phyloP scores from a whole-genome alignment of 1,140 invertebrate species.

The Formica selysi region DNA sequence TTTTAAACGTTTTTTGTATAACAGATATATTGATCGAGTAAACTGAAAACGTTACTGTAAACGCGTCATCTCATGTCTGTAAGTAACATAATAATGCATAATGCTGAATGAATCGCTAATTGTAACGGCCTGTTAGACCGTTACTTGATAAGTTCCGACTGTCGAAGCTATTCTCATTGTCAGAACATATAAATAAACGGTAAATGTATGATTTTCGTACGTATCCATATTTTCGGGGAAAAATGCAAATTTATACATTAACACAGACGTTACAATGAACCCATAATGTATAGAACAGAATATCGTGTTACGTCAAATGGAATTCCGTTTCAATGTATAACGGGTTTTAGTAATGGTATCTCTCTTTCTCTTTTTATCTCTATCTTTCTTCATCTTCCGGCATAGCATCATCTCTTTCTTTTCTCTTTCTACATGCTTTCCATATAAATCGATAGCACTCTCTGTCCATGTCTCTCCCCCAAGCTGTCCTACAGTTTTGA shows the following conservation, averaged over 20 bases:
- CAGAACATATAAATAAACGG: background rate
- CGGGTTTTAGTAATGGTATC: slow-evolving; percentile 50
- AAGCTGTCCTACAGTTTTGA: slow-evolving; percentile 45
- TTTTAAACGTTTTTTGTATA: background rate
- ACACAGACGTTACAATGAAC: slow-evolving; percentile 49
- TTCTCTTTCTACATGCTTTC: slow-evolving; percentile 29
- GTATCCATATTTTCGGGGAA: background rate
- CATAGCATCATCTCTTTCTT: slow-evolving; percentile 35
- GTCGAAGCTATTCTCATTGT: background rate
- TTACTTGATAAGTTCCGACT: slow-evolving; percentile 14
- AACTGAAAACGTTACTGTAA: slow-evolving; percentile 65
- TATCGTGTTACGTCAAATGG: slow-evolving; percentile 59
- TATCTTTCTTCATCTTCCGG: slow-evolving; percentile 20
- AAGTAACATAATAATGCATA: background rate
- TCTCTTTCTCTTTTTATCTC: slow-evolving; percentile 3
- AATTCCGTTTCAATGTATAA: slow-evolving; percentile 71
- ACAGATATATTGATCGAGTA: slow-evolving; percentile 42
- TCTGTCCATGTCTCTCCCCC: slow-evolving; percentile 56
- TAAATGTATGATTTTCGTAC: background rate
- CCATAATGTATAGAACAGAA: slow-evolving; percentile 12
- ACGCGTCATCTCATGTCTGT: slow-evolving; percentile 46
- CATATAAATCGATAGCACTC: background rate
- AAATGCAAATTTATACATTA: slow-evolving; percentile 14
- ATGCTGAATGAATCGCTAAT: slow-evolving; percentile 26
- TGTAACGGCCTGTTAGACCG: slow-evolving; percentile 10